Base-by-base conservation (phyloP, 2,797 vertebrate genomes). In the Acropternis orthonyx region DNA sequence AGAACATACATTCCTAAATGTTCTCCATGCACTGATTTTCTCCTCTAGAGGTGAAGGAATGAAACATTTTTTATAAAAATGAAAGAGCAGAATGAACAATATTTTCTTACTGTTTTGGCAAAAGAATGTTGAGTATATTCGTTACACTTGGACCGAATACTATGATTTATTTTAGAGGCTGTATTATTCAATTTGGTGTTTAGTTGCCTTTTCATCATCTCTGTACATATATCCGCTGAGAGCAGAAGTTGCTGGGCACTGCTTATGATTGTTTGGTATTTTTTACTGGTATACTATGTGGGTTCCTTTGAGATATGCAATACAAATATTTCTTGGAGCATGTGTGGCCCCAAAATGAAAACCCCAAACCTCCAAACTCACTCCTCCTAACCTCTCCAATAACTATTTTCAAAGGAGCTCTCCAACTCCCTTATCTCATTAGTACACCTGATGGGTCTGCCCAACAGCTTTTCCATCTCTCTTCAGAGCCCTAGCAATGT, bases 381-480 rank as follows among this genome's bases (percentile, higher is more conserved):
- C 19, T 48, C 14, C 10, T 75, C 32, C 69, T 49, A 73, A 49
- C 46, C 73, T 89, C 63, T 79, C 61, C 36, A 23, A 81, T 36
- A 93, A 79, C 69, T 83, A 81, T 56, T 92, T 90, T 91, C 78
- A 78, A 76, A 91, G 75, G 46, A 93, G 61, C 62, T 94, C 89
- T 95, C 96, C 63, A 94, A 76, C 52, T 96, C 95, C 92, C 96
- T 96, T 79, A 93, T 94, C 96, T 96, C 91, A 95, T 95, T 95
- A 95, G 71, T 82, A 73, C 89, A 92, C 89, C 95, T 94, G 93
- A 93, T 9, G 49, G 56, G 55, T 95, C 48, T 88, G 82, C 88
- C 83, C 85, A 81, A 84, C 81, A 93, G 81, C 91, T 93, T 90
- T 82, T 66, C 85, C 67, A 51, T 65, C 73, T 88, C 79, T 86